phyloP scores from a whole-genome alignment of 2,797 vertebrate genomes.

The Onychomys torridus region DNA sequence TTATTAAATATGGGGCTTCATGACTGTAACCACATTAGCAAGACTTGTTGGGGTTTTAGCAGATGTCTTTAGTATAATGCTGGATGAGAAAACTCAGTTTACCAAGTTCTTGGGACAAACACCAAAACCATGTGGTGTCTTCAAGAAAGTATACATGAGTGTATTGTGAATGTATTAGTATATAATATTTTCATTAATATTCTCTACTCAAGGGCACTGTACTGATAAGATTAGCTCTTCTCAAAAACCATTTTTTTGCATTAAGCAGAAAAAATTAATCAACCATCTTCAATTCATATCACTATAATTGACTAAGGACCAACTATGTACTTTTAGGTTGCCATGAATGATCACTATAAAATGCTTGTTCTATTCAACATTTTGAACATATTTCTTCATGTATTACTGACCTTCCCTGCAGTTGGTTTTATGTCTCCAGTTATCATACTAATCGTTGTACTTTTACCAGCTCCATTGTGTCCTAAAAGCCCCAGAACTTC shows the following conservation, averaged over 20 bases:
- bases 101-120: neutral
- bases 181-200: neutral
- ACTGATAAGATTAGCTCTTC: neutral
- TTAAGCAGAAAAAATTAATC: neutral
- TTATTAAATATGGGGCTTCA: neutral
- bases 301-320: neutral
- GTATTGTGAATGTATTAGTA: neutral
- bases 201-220: neutral
- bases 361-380: fast-evolving
- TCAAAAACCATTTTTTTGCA: neutral
- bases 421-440: slow-evolving; percentile 90
- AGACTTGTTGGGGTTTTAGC: neutral
- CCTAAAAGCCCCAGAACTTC: slow-evolving; percentile 95
- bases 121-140: neutral
- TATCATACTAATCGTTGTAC: slow-evolving; percentile 93
- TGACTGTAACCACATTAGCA: neutral
- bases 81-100: neutral
- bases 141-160: neutral
- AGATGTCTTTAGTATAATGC: neutral
- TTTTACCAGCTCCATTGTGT: slow-evolving; percentile 96
- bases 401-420: slow-evolving; percentile 92
- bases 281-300: neutral
- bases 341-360: neutral
- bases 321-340: neutral
- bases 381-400: fast-evolving